Conservation (phyloP, 2,888 invertebrate species). For the Lathronympha strigana region DNA sequence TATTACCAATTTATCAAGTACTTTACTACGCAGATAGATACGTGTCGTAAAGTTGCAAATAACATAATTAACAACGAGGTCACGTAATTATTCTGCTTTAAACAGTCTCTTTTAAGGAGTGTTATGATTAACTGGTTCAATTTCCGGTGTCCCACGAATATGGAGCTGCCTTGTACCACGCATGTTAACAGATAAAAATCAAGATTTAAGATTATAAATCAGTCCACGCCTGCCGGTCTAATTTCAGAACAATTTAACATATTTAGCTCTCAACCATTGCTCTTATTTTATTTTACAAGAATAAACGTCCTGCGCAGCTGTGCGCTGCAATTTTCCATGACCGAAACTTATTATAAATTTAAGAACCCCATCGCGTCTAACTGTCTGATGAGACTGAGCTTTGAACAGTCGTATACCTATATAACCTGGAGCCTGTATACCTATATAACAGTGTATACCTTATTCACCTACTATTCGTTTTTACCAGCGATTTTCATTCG, state of each 20-base stretch:
- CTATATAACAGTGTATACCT: too few relatives aligned
- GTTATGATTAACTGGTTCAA: conserved; percentile 32
- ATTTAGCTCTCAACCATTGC: conserved; percentile 6
- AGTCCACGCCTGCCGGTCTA: conserved; percentile 1
- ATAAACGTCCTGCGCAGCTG: conserved; percentile 7
- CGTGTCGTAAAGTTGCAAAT: conserved; percentile 21
- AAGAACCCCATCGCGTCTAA: conserved; percentile 12
- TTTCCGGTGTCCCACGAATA: conserved; percentile 40
- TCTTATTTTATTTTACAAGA: conserved; percentile 22
- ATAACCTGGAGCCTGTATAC: too few relatives aligned
- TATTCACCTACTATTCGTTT: neutral
- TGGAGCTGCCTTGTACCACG: conserved; percentile 18
- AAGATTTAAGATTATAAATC: conserved; percentile 5
- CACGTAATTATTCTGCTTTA: conserved; percentile 25
- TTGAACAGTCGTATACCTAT: neutral
- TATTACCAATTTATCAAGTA: conserved; percentile 10
- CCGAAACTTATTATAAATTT: conserved; percentile 3
- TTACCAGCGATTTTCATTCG: neutral
- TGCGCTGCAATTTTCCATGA: conserved; percentile 4
- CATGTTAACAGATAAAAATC: conserved; percentile 22
- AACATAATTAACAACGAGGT: conserved; percentile 40
- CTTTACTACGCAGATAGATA: conserved; percentile 24
- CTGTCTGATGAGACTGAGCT: neutral
- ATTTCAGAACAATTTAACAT: conserved; percentile 18
- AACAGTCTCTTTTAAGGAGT: conserved; percentile 33